A percentile compares a stretch with the other conserved stretches of the same genome.
Conservation (phyloP, 1,140 invertebrate genomes). For the Drosophila lowei region DNA sequence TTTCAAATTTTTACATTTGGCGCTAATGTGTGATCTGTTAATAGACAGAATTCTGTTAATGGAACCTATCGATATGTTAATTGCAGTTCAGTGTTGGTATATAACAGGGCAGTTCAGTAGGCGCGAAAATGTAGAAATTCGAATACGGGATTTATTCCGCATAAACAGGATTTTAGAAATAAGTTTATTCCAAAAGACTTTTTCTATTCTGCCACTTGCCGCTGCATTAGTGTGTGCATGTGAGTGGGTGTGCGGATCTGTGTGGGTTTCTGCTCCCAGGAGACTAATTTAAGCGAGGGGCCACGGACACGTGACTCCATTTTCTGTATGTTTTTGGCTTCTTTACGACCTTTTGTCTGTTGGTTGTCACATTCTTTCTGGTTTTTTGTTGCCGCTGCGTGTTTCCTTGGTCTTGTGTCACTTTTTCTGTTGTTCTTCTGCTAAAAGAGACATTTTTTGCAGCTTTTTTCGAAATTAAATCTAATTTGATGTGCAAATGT, state of each 20-base stretch:
- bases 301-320: slow-evolving; percentile 61
- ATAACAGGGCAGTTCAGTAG: no score
- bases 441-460: slow-evolving; percentile 20
- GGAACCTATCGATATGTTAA: neutral
- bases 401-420: slow-evolving; percentile 29
- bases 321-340: slow-evolving; percentile 53
- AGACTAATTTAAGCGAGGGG: slow-evolving; percentile 47
- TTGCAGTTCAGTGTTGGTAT: slow-evolving; percentile 2
- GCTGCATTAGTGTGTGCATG: neutral
- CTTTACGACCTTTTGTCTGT: slow-evolving; percentile 51
- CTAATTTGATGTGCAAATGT: slow-evolving; percentile 63
- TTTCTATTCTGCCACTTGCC: neutral
- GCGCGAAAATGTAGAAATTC: slow-evolving; percentile 26
- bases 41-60: neutral
- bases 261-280: slow-evolving; percentile 24
- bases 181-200: slow-evolving; percentile 22
- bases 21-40: neutral
- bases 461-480: slow-evolving; percentile 63
- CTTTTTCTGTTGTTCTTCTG: slow-evolving; percentile 5
- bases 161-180: neutral
- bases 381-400: slow-evolving; percentile 41
- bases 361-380: slow-evolving; percentile 48
- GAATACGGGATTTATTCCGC: neutral
- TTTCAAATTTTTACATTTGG: neutral
- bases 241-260: slow-evolving; percentile 10